A percentile compares a stretch with the other conserved stretches of the same genome.
phyloP scores from a whole-genome alignment of 2,888 invertebrate genomes.

The Anorthoa munda region DNA sequence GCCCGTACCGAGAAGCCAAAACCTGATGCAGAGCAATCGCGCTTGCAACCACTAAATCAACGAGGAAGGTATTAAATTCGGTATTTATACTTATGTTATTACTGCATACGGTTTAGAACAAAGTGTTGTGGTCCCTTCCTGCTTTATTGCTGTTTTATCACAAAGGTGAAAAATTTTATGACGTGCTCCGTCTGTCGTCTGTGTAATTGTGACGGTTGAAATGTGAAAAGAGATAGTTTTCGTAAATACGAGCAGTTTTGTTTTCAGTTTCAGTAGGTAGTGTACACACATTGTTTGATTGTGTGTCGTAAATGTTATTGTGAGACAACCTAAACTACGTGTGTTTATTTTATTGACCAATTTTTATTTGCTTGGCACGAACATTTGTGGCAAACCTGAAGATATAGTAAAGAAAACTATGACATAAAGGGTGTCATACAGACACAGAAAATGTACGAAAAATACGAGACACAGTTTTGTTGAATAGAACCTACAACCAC shows the following conservation, averaged over 20 bases:
- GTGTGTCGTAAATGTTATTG: background rate
- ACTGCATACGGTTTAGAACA: slow-evolving; percentile 33
- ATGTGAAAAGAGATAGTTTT: slow-evolving; percentile 25
- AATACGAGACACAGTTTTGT: background rate
- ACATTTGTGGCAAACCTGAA: background rate
- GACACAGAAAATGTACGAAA: background rate
- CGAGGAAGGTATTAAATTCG: slow-evolving; percentile 59
- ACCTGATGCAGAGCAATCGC: no score
- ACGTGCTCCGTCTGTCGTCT: slow-evolving; percentile 17
- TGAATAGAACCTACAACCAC: background rate
- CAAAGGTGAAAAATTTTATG: slow-evolving; percentile 51
- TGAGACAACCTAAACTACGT: background rate
- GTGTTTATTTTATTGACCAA: background rate
- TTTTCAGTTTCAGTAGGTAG: background rate
- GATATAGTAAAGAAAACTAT: background rate
- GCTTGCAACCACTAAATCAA: no score
- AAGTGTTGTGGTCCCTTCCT: slow-evolving; percentile 38
- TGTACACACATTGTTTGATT: slow-evolving; percentile 3
- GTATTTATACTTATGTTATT: slow-evolving; percentile 32
- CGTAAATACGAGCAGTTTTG: slow-evolving; percentile 9
- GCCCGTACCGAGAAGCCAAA: no score
- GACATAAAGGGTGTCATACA: background rate
- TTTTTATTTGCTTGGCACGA: background rate
- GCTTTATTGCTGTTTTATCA: slow-evolving; percentile 51
- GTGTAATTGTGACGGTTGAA: slow-evolving; percentile 26